A percentile compares a stretch with the other conserved stretches of the same genome.
Conservation (phyloP, 1,140 invertebrate genomes). For the Eurytemora carolleeae region DNA sequence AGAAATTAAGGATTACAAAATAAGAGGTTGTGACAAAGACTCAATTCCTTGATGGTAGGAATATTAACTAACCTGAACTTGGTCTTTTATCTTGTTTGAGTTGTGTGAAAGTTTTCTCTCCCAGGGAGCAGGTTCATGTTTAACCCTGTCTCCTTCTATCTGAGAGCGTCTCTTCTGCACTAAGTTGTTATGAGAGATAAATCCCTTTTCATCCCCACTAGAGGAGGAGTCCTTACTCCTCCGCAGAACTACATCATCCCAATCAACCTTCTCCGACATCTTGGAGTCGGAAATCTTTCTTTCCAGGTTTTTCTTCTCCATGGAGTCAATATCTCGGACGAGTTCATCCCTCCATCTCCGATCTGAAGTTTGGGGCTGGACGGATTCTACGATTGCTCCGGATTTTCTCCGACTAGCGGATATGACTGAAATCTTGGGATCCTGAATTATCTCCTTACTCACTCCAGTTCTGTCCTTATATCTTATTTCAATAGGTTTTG, state of each 20-base stretch:
- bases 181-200: background rate
- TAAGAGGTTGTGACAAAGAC: too few species aligned
- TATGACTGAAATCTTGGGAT: background rate
- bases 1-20: too few species aligned
- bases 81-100: too few species aligned
- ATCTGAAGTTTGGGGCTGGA: background rate
- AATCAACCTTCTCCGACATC: background rate
- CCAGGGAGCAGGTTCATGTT: too few species aligned
- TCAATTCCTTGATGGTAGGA: too few species aligned
- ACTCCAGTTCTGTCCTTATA: background rate
- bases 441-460: background rate
- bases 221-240: background rate
- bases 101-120: too few species aligned
- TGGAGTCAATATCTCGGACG: background rate
- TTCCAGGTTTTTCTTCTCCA: background rate
- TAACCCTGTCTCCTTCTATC: background rate
- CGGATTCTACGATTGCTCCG: background rate
- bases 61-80: too few species aligned
- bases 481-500: background rate
- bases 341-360: background rate
- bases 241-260: background rate
- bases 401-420: background rate
- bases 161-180: background rate
- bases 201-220: background rate
- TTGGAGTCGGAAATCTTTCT: background rate